phyloP scores from a whole-genome alignment of 2,113 vertebrate genomes.

The Ascaphus truei region DNA sequence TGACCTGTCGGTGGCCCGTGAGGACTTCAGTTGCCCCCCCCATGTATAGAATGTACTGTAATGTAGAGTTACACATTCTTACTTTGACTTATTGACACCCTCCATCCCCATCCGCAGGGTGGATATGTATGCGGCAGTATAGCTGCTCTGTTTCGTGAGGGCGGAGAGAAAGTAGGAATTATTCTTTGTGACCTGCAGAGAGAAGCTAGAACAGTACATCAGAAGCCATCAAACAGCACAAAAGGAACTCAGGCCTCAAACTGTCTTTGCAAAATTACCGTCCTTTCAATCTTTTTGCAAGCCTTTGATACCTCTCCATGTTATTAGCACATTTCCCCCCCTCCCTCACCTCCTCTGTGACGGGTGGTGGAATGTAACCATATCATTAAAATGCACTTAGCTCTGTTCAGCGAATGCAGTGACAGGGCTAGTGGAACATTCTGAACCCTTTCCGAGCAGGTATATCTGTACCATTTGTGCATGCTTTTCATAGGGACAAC shows the following conservation, averaged over 20 bases:
- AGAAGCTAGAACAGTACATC: slow-evolving; percentile 10
- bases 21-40: too few species aligned
- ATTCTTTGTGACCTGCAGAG: slow-evolving; percentile 25
- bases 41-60: too few species aligned
- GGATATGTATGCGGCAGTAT: not conserved
- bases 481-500: not conserved
- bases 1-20: too few species aligned
- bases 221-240: slow-evolving; percentile 15
- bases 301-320: slow-evolving; percentile 24
- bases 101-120: not conserved
- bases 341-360: not conserved
- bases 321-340: too few species aligned
- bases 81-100: not conserved
- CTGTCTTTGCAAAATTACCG: slow-evolving; percentile 21
- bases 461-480: not conserved
- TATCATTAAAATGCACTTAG: slow-evolving; percentile 29
- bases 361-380: not conserved
- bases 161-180: not conserved
- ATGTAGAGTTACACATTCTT: not conserved
- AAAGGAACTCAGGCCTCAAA: slow-evolving; percentile 10
- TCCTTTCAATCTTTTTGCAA: slow-evolving; percentile 16
- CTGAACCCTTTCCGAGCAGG: not conserved
- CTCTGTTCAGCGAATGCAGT: not conserved
- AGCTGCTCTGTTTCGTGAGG: not conserved
- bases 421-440: not conserved